phyloP scores from a whole-genome alignment of 1,140 invertebrate genomes.

The Oryctes rhinoceros region DNA sequence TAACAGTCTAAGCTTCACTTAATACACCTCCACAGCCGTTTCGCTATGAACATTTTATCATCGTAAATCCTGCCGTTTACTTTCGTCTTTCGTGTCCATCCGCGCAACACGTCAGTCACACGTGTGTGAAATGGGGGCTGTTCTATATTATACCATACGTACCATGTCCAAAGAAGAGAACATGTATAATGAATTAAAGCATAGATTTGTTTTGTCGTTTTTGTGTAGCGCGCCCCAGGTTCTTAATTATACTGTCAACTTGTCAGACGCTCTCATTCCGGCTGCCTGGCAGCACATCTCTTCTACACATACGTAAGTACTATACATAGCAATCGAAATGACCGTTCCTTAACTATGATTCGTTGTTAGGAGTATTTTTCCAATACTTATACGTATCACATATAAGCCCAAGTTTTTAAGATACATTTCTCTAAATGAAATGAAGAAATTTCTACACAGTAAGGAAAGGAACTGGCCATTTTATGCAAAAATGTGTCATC shows the following conservation, averaged over 20 bases:
- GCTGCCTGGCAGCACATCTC: slow-evolving; percentile 47
- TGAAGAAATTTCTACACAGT: too few species aligned
- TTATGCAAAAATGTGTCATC: too few species aligned
- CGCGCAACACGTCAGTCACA: neutral
- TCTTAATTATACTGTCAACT: slow-evolving; percentile 58
- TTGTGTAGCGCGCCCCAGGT: slow-evolving; percentile 37
- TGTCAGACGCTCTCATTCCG: slow-evolving; percentile 52
- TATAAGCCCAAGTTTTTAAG: too few species aligned
- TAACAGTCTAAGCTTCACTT: neutral
- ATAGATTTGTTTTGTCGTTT: slow-evolving; percentile 51
- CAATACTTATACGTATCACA: too few species aligned
- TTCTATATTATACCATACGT: slow-evolving; percentile 19
- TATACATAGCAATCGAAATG: too few species aligned
- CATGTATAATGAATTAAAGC: slow-evolving; percentile 43
- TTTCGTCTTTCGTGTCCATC: slow-evolving; percentile 17
- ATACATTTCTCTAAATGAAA: too few species aligned
- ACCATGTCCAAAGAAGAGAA: slow-evolving; percentile 3
- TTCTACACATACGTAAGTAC: neutral
- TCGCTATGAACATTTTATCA: neutral
- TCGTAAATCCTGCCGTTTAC: neutral
- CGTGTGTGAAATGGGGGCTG: neutral
- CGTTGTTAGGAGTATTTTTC: too few species aligned
- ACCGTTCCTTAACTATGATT: too few species aligned
- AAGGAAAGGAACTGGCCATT: too few species aligned
- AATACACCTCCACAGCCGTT: neutral